Percentiles rank a stretch among this genome's conserved stretches.
Evolutionary conservation across 1,140 invertebrate species (phyloP).

Genomic region (Gryon sp.): DNA sequence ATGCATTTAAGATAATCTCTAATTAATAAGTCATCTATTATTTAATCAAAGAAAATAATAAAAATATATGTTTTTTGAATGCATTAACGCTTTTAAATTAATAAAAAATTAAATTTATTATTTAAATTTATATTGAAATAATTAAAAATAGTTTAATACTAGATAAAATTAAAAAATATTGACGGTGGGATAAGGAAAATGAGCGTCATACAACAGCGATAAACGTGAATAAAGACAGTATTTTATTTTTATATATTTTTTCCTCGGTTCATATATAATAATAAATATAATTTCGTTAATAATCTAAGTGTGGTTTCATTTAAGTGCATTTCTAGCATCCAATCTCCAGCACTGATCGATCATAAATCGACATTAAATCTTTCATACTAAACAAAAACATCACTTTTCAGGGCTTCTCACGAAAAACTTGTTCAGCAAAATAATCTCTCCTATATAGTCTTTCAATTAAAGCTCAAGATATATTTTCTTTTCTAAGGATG

Average conservation of each 20-base stretch:
- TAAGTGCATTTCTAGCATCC: conserved; percentile 65
- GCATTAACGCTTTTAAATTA: no score
- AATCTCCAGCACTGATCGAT: conserved; percentile 62
- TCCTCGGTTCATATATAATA: conserved; percentile 73
- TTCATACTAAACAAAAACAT: conserved; percentile 43
- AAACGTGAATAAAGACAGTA: conserved; percentile 76
- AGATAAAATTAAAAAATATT: no score
- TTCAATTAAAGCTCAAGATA: conserved; percentile 54
- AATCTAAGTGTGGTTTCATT: conserved; percentile 69
- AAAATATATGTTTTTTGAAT: no score
- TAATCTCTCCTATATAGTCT: conserved; percentile 48
- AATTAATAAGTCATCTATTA: no score
- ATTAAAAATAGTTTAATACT: no score
- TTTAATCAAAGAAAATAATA: no score
- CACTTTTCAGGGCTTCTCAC: conserved; percentile 11
- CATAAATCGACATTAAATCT: conserved; percentile 54
- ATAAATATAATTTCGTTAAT: conserved; percentile 74
- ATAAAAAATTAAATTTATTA: no score
- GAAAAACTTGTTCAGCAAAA: conserved; percentile 41
- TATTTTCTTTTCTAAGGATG: conserved; percentile 42
- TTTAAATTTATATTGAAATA: no score
- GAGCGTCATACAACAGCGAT: conserved; percentile 25
- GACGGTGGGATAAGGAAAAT: conserved; percentile 19
- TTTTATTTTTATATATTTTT: conserved; percentile 75
- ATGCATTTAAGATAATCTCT: no score